Conservation (phyloP, 2,888 invertebrate species). For the Mamestra brassicae region DNA sequence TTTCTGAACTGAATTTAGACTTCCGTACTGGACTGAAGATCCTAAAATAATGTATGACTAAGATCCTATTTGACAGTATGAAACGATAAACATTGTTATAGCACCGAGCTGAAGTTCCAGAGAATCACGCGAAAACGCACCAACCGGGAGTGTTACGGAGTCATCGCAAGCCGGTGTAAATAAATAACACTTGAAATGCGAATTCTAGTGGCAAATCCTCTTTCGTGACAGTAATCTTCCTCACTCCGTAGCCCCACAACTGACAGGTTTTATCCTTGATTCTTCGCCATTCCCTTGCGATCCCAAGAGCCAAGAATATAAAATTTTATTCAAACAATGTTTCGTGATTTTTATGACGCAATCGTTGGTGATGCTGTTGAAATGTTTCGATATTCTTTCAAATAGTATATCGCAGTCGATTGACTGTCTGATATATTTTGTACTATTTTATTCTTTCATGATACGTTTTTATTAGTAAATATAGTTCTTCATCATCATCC, state of each 20-base stretch:
- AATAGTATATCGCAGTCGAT: conserved; percentile 4
- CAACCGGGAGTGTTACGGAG: conserved; percentile 10
- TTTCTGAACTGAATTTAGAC: too few species aligned
- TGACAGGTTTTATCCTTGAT: conserved; percentile 65
- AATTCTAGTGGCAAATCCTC: conserved; percentile 59
- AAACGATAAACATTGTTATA: too few species aligned
- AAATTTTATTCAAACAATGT: conserved; percentile 51
- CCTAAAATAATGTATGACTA: too few species aligned
- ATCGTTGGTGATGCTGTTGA: conserved; percentile 8
- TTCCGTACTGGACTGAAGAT: too few species aligned
- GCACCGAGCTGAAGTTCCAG: background rate
- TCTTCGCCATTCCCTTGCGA: conserved; percentile 45
- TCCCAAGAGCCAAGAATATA: conserved; percentile 37
- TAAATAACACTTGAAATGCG: conserved; percentile 61
- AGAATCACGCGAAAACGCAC: background rate
- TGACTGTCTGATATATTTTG: conserved; percentile 1
- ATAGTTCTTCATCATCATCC: background rate
- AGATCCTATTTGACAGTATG: too few species aligned
- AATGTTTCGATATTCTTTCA: conserved; percentile 11
- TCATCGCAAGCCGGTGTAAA: conserved; percentile 47
- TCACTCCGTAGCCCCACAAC: conserved; percentile 44
- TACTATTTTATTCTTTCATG: background rate
- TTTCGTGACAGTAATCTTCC: conserved; percentile 66
- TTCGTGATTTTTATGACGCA: conserved; percentile 37
- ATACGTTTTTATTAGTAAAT: background rate